These are phyloP conservation scores for Sphenopsis melanotis DNA, from an alignment of 2,797 vertebrate species.

Conservation along the genomic window DNA sequence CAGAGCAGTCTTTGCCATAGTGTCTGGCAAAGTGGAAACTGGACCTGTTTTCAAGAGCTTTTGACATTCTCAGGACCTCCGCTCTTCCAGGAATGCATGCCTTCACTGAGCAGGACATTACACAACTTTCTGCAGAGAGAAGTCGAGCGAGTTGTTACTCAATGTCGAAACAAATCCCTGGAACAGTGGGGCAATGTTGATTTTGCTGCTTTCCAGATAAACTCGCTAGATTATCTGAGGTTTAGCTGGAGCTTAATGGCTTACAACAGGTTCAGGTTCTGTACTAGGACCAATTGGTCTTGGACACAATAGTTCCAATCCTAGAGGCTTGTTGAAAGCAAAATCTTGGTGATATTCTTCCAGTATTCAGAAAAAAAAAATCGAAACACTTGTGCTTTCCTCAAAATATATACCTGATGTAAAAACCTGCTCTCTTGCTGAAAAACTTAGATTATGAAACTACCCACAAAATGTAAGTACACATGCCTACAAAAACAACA, in stretches of 20 bases:
- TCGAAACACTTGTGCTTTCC: neutral
- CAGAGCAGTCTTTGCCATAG: neutral
- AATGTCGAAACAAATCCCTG: rapidly evolving
- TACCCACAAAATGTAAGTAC: neutral
- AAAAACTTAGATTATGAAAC: neutral
- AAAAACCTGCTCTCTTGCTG: neutral
- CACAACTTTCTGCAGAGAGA: slow-evolving; percentile 4
- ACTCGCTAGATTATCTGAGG: neutral
- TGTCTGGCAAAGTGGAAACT: slow-evolving; percentile 56
- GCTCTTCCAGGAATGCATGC: slow-evolving; percentile 39
- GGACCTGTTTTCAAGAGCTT: slow-evolving; percentile 65
- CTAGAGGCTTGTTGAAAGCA: neutral
- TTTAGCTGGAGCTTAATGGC: neutral
- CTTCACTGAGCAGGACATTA: neutral
- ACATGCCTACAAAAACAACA: neutral
- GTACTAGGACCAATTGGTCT: neutral
- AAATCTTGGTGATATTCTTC: neutral
- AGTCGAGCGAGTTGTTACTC: neutral
- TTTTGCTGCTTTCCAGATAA: neutral
- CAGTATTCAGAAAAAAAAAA: neutral
- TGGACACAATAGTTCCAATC: neutral
- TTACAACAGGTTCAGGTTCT: neutral
- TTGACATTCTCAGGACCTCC: slow-evolving; percentile 65
- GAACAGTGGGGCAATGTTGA: neutral
- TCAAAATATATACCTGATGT: neutral